Evolutionary conservation across 2,888 invertebrate genomes (phyloP).

Genomic region (Lydus trimaculatus): DNA sequence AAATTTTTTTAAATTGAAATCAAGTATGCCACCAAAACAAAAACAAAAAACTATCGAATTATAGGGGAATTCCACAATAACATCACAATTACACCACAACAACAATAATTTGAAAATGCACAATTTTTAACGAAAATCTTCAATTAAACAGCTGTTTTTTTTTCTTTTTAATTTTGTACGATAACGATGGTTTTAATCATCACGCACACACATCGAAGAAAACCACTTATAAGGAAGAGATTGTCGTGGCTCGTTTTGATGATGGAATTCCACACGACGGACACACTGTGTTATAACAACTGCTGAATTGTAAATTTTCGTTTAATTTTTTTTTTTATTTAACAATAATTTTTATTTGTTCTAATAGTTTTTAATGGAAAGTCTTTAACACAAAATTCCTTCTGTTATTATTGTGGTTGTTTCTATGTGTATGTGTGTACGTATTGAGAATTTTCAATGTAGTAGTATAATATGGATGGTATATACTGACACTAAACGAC

Average conservation of each 20-base stretch:
- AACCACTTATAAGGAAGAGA: constrained; percentile 9
- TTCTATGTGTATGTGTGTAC: not conserved
- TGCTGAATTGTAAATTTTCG: not conserved
- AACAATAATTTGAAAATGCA: not conserved
- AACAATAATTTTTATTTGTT: not conserved
- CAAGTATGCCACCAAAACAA: not conserved
- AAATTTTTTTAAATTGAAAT: not conserved
- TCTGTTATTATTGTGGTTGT: not conserved
- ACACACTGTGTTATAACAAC: constrained; percentile 6
- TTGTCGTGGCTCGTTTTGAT: not conserved
- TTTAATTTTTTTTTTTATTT: not conserved
- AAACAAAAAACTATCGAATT: not conserved
- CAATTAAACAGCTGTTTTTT: constrained; percentile 6
- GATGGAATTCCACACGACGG: not conserved
- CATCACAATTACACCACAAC: not conserved
- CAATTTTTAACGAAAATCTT: not conserved
- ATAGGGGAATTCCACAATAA: constrained; percentile 5
- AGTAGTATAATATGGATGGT: constrained; percentile 57
- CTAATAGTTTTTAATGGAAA: not conserved
- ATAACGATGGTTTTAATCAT: not conserved
- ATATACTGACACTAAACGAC: constrained; percentile 42
- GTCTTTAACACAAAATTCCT: constrained; percentile 3
- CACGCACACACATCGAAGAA: not conserved
- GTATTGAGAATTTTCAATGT: constrained; percentile 53
- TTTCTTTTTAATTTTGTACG: too few species aligned